Evolutionary conservation across 2,888 invertebrate genomes (phyloP), one percentile per base, ranked within the genome.

Genomic region (Lepidochrysops patricia): DNA sequence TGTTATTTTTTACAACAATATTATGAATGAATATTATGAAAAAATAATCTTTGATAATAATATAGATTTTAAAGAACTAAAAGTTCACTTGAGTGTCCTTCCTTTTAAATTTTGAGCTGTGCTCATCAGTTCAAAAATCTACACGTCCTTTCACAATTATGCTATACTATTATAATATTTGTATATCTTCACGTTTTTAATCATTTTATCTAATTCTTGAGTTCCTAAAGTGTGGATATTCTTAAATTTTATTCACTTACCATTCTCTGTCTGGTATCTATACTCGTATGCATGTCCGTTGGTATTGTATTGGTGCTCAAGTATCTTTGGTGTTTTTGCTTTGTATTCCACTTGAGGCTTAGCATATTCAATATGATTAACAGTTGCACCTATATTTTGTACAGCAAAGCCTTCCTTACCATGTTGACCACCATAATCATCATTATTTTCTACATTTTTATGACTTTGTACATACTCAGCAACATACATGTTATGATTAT

Each of bases 191-290:
- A 34, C 2, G 12, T 12, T n/a, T 7, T 4, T 34, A 3, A n/a
- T 4, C 34, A 12, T 32, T 32, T 4, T n/a, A 12, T 12, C 3
- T 1, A 1, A 12, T 7, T n/a, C 12, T 2, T 34, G 26, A 34
- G 27, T 34, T 23, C n/a, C n/a, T n/a, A n/a, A n/a, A n/a, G n/a
- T n/a, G n/a, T n/a, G n/a, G n/a, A n/a, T n/a, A n/a, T n/a, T n/a
- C 13, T 50, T 49, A 13, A 9, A 25, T 12, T 25, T 43, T 27
- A 19, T 50, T 1, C 35, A 61, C 64, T 75, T 62, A 86, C 92
- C 92, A 73, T 93, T 93, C 67, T 91, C 93, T 64, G 93, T 93
- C 68, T 92, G 92, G 73, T 90, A 93, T 19, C 90, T 85, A 61
- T 82, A 84, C 23, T 79, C 74, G 60, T 88, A 89, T 37, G 74